phyloP scores from a whole-genome alignment of 2,113 vertebrate genomes.

The Istiophorus platypterus region DNA sequence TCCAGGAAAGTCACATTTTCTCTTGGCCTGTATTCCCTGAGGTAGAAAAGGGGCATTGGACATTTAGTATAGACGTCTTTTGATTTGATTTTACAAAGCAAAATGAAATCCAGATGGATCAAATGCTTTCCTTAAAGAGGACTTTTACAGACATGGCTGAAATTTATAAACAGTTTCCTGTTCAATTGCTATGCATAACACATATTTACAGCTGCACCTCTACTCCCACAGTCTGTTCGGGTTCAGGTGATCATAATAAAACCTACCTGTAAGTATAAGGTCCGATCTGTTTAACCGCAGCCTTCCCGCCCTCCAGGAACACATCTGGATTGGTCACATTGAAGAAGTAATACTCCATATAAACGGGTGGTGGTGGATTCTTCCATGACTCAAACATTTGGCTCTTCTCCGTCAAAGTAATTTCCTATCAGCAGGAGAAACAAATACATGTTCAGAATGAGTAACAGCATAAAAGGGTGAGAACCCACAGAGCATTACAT shows the following conservation, averaged over 20 bases:
- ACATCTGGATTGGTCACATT: constrained; percentile 94
- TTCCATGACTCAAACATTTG: constrained; percentile 92
- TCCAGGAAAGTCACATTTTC: constrained; percentile 92
- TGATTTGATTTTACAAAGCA: constrained; percentile 26
- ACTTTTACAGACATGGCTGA: background rate
- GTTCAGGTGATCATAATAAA: background rate
- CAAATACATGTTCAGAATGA: constrained; percentile 4
- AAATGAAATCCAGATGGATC: background rate
- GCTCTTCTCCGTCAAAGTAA: constrained; percentile 90
- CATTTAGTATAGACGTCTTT: constrained; percentile 40
- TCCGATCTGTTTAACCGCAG: constrained; percentile 90
- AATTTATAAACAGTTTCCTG: background rate
- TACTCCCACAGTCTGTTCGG: background rate
- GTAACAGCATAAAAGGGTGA: background rate
- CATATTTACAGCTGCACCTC: background rate
- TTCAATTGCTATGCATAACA: background rate
- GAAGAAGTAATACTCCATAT: constrained; percentile 98
- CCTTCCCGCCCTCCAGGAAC: constrained; percentile 88
- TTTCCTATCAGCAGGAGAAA: constrained; percentile 80
- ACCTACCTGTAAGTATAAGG: constrained; percentile 95
- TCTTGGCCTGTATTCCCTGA: constrained; percentile 91
- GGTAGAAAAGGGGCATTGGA: constrained; percentile 33
- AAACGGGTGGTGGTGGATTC: constrained; percentile 92
- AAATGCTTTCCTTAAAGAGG: constrained; percentile 20
- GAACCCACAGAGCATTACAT: background rate